Conservation (phyloP, 2,888 invertebrate genomes). For the Sarcophaga variegata region DNA sequence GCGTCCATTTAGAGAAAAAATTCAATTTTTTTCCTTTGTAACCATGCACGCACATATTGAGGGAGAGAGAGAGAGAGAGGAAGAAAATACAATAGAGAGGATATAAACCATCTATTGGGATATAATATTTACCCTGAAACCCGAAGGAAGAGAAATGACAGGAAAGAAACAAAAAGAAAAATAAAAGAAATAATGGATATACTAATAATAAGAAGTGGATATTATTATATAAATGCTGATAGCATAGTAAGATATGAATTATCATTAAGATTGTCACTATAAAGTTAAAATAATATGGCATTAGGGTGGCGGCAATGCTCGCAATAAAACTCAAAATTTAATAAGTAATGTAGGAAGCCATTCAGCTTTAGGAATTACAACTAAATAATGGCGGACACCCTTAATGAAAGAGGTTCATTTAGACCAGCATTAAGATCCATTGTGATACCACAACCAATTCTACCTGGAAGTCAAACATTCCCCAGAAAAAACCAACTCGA, state of each 20-base stretch:
- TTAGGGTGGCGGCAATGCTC: background rate
- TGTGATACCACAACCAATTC: too few species aligned
- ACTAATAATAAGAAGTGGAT: conserved; percentile 44
- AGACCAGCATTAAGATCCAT: too few species aligned
- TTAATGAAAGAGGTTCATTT: too few species aligned
- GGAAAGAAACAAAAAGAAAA: conserved; percentile 8
- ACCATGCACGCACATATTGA: background rate
- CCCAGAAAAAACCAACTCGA: too few species aligned
- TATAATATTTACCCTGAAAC: background rate
- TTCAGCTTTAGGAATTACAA: background rate
- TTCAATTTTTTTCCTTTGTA: background rate
- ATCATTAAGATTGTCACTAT: conserved; percentile 67
- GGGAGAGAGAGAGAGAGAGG: background rate
- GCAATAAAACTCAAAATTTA: background rate
- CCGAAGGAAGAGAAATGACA: background rate
- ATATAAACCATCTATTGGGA: background rate
- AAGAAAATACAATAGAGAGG: conserved; percentile 9
- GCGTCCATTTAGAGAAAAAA: background rate
- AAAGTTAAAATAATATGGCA: conserved; percentile 11
- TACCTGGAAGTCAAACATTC: too few species aligned
- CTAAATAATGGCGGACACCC: too few species aligned
- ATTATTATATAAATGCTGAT: conserved; percentile 53
- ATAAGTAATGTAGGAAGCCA: too few species aligned
- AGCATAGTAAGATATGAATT: conserved; percentile 64
- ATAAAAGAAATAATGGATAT: background rate